Percentiles rank a stretch among this genome's conserved stretches.
Evolutionary conservation across 2,113 vertebrate species (phyloP).

Genomic region (Hylia prasina): DNA sequence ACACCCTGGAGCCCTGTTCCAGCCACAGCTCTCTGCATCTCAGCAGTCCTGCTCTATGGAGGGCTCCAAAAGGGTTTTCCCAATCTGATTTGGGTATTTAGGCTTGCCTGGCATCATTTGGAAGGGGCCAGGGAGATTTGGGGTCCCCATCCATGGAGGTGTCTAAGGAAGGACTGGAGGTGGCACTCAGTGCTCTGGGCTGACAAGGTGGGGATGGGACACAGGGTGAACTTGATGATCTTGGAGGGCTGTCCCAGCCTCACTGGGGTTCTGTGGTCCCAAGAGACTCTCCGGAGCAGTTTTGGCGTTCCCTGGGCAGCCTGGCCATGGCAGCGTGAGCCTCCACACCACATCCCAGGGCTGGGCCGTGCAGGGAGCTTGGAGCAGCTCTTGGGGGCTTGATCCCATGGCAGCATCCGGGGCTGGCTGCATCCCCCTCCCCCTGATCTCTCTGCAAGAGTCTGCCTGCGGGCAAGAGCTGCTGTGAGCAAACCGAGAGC

Average conservation of each 20-base stretch:
- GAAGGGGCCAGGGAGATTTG: neutral
- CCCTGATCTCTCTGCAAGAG: neutral
- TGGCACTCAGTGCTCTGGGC: neutral
- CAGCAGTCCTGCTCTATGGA: rapidly evolving
- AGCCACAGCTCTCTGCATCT: neutral
- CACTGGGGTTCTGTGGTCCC: neutral
- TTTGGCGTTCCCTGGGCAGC: neutral
- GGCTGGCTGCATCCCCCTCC: neutral
- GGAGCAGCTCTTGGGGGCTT: rapidly evolving
- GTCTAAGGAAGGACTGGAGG: rapidly evolving
- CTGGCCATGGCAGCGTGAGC: rapidly evolving
- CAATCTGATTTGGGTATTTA: neutral
- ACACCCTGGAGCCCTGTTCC: neutral
- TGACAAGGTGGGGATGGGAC: rapidly evolving
- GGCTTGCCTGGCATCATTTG: neutral
- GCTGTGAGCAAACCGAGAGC: rapidly evolving
- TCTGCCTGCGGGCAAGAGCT: neutral
- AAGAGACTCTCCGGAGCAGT: neutral
- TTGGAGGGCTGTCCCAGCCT: rapidly evolving
- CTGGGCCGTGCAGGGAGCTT: rapidly evolving
- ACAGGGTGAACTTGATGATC: rapidly evolving
- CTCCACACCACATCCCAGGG: rapidly evolving
- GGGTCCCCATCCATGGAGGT: neutral
- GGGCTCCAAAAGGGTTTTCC: neutral
- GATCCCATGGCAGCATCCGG: rapidly evolving